Conservation (phyloP, 2,113 vertebrate genomes). For the Hypanus sabinus region DNA sequence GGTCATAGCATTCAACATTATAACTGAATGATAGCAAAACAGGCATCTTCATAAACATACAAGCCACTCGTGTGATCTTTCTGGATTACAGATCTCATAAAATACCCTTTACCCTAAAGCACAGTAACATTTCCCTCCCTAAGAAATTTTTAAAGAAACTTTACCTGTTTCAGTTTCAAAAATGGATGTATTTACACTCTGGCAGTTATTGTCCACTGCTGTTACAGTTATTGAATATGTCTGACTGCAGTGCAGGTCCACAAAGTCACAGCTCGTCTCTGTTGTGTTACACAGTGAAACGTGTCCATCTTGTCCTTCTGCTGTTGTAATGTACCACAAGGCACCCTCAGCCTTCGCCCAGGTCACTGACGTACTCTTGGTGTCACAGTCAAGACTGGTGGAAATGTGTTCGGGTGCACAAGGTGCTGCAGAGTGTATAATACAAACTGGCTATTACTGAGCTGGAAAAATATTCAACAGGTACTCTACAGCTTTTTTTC, state of each 20-base stretch:
- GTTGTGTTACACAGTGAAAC: slow-evolving; percentile 52
- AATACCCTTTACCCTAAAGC: background rate
- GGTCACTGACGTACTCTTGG: slow-evolving; percentile 47
- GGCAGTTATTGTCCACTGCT: slow-evolving; percentile 56
- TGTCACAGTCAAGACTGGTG: slow-evolving; percentile 47
- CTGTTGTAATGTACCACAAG: slow-evolving; percentile 51
- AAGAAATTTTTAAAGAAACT: background rate
- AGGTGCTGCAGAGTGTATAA: slow-evolving; percentile 33
- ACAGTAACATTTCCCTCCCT: background rate
- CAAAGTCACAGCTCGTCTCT: slow-evolving; percentile 49
- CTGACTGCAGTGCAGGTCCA: slow-evolving; percentile 54
- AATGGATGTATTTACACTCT: slow-evolving; percentile 43
- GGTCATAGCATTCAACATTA: background rate
- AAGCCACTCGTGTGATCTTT: background rate
- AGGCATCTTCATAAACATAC: background rate
- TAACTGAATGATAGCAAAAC: background rate
- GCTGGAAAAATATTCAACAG: background rate
- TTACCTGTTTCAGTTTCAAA: slow-evolving; percentile 38
- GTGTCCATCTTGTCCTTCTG: slow-evolving; percentile 48
- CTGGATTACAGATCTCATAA: background rate
- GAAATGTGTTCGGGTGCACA: slow-evolving; percentile 29
- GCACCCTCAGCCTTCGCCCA: slow-evolving; percentile 55
- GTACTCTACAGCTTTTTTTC: no score
- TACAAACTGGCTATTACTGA: background rate
- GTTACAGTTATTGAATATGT: slow-evolving; percentile 53